Evolutionary conservation across 2,888 invertebrate genomes (phyloP), one percentile per base, ranked within the genome.

Genomic region (Hymenopus coronatus): DNA sequence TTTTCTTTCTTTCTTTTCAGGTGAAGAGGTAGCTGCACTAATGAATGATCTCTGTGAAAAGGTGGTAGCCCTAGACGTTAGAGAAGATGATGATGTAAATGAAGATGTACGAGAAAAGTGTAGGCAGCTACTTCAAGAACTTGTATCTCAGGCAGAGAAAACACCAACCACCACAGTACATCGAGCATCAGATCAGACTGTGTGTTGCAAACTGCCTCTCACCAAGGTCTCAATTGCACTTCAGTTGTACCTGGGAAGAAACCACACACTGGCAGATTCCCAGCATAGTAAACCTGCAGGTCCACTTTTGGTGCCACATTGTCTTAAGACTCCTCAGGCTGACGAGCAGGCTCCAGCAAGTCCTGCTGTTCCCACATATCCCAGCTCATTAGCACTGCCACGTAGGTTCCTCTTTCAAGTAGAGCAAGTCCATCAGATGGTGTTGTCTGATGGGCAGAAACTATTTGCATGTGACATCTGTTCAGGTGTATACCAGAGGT

Each of bases 381-480:
- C 33, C 4, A 25, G 81, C 82, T 27, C 85, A 20, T 27, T 85
- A n/a, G 28, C 85, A n/a, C 33, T 86, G 20, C 87, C 88, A 84
- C 88, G 90, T 28, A 91, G 89, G 27, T 92, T 91, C 89, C 54
- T 90, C n/a, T 91, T 92, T 88, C 91, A 91, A 89, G 89, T 90
- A 15, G 91, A 91, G 85, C 88, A 87, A 82, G 89, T 88, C 33
- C 90, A 90, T 88, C 90, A 90, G 27, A 88, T 91, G 30, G 89
- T 90, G 27, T 84, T 91, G 27, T 91, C 91, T 15, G 90, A 91
- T 85, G 91, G 91, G 27, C 91, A 91, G 46, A 91, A 91, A 84
- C 89, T 91, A 83, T 92, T 90, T 83, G 91, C 91, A 2, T 94
- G 94, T 92, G 94, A 94, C 91, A 92, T 94, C n/a, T 94, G 94